Evolutionary conservation across 2,888 invertebrate species (phyloP), one percentile per base, ranked within the genome.

Genomic region (Herminia tarsipennalis): DNA sequence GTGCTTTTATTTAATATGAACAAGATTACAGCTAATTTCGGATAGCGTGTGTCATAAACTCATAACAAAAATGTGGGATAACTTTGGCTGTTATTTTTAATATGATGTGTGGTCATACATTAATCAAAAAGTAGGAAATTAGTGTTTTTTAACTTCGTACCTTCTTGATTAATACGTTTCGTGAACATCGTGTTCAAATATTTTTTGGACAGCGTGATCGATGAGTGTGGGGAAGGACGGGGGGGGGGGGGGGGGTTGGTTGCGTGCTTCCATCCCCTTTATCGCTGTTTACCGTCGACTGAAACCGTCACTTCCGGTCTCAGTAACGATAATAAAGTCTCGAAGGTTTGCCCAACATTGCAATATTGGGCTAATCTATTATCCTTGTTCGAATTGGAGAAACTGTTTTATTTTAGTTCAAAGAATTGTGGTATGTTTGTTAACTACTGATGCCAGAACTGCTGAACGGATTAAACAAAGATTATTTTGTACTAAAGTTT

Each of bases 1-100:
- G 48, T 45, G 24, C 61, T 76, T 74, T 76, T 76, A 74, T 76
- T 76, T 78, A 73, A 73, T 73, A 63, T 49, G 40, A 56, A 66
- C 67, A 68, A 74, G 61, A 72, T 67, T 59, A 55, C 53, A 38
- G 24, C 74, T 75, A 77, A 78, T 77, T 75, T 71, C 35, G 53
- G 16, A 13, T 56, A 52, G 67, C 76, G 73, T 73, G 76, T 64
- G 63, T 63, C 35, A 21, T 9, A 27, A 44, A 63, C 62, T 63
- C 35, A 21, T 9, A 27, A 44, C 56, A 50, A 66, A 66, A 59
- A 66, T 53, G 43, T 60, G 44, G 38, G 39, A 52, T 56, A 39
- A 30, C 10, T 41, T 40, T 52, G 57, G 61, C 38, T 45, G 27
- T 53, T 45, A 25, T 34, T 35, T 28, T 40, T 35, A 20, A 40